Base-by-base conservation (phyloP, 2,113 vertebrate genomes). In the Thinocorus orbignyianus region DNA sequence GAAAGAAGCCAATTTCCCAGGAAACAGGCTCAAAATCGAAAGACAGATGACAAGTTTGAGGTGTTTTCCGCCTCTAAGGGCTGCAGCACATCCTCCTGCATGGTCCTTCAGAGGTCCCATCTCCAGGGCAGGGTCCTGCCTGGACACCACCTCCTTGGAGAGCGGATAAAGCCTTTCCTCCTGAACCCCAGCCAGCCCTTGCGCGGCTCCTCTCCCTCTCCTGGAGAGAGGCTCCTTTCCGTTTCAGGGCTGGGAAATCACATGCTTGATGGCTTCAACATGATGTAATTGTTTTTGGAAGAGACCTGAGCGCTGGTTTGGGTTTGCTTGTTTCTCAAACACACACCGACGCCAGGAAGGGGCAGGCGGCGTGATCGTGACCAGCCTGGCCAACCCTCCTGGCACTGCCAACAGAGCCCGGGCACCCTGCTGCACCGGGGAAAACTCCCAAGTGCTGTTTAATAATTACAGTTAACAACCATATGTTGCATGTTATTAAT, bases 231-330 rank as follows among this genome's bases (percentile, higher is more conserved):
- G 62, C 62, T 46, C 55, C 76, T 90, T 87, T 74, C 86, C 7
- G 16, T 74, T 91, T 10, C 23, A 4, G 88, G 66, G 74, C 60
- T 74, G 76, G 85, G 95, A 95, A 97, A 88, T 88, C 95, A 95
- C 88, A 86, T 90, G 95, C 80, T 81, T 42, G 10, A 80, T 39
- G 69, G 82, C 93, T 95, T 55, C 52, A 5, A 24, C 60, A n/a
- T 92, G 95, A 92, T 57, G 72, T 90, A 10, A 95, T 51, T 81
- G 95, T 65, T 92, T 86, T 37, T 70, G 77, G 86, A 85, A 57
- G 81, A 91, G 89, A 33, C 65, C 81, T 68, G 93, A 49, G 57
- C 0, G 0, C 77, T 71, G 78, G 2, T 46, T 46, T 89, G 81
- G 90, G 28, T 81, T 70, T 62, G 55, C 41, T 68, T 62, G 15